Evolutionary conservation across 1,140 invertebrate species (phyloP).

Genomic region (Ruditapes philippinarum): DNA sequence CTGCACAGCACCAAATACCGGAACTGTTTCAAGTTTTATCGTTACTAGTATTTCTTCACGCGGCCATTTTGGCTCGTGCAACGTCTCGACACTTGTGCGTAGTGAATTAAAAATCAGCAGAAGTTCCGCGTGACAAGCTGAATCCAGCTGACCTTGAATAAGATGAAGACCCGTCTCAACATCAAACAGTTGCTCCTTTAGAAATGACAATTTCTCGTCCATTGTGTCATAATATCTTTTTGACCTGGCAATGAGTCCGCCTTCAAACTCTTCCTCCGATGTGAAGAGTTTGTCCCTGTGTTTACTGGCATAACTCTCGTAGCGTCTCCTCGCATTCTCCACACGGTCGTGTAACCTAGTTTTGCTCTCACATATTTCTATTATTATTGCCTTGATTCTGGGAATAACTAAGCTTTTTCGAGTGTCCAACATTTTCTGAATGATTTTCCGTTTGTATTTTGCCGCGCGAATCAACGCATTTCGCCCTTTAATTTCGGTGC

Average conservation of each 20-base stretch:
- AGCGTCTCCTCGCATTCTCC: not conserved
- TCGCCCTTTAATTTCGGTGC: constrained; percentile 29
- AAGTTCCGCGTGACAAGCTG: constrained; percentile 32
- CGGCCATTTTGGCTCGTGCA: constrained; percentile 52
- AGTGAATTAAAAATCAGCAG: constrained; percentile 19
- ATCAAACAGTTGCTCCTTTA: constrained; percentile 36
- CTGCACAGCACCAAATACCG: constrained; percentile 38
- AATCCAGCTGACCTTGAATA: constrained; percentile 16
- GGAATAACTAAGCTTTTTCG: not conserved
- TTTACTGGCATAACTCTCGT: constrained; percentile 8
- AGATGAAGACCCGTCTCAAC: not conserved
- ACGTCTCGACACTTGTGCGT: constrained; percentile 18
- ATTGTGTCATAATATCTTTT: not conserved
- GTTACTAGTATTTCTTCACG: constrained; percentile 20
- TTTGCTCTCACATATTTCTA: constrained; percentile 45
- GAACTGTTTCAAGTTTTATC: constrained; percentile 21
- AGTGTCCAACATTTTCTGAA: not conserved
- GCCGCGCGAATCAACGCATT: constrained; percentile 22
- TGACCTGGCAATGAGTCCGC: not conserved
- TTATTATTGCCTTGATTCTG: constrained; percentile 12
- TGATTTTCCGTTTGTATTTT: constrained; percentile 22
- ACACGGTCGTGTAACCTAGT: constrained; percentile 33
- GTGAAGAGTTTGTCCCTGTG: constrained; percentile 47
- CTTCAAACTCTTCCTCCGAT: constrained; percentile 27
- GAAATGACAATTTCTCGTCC: constrained; percentile 52